These are phyloP conservation scores for Drosophila jambulina DNA, from an alignment of 1,140 invertebrate species.

Conservation along the genomic window DNA sequence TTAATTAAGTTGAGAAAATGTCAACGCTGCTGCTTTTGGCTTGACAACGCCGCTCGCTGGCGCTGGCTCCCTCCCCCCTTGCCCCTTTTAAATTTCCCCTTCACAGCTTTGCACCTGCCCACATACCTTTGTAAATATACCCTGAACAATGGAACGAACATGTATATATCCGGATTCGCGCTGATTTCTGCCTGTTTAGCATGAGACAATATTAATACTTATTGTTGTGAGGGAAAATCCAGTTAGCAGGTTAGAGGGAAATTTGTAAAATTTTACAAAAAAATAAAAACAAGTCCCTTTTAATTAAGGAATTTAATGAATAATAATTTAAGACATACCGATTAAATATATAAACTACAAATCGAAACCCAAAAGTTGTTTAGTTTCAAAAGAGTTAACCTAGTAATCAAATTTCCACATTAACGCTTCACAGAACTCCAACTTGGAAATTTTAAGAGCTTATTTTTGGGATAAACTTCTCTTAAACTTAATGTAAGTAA, in stretches of 20 bases:
- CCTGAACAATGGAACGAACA: conserved; percentile 30
- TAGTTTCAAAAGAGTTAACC: no score
- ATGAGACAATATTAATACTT: conserved; percentile 1
- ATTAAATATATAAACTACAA: no score
- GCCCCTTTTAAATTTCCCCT: background rate
- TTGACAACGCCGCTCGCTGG: conserved; percentile 22
- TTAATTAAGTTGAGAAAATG: conserved; percentile 83
- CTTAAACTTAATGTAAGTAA: background rate
- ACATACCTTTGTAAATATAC: conserved; percentile 27
- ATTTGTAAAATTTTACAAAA: background rate
- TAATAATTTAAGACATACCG: no score
- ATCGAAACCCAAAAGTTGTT: no score
- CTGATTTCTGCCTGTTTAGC: background rate
- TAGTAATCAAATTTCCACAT: background rate
- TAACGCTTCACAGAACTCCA: fast-evolving
- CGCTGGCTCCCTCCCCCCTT: background rate
- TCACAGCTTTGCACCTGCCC: conserved; percentile 1
- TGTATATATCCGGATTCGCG: background rate
- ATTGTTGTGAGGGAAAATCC: background rate
- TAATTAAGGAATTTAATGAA: background rate
- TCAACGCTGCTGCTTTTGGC: conserved; percentile 73
- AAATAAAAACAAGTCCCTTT: background rate
- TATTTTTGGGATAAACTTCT: background rate
- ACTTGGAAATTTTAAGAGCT: background rate
- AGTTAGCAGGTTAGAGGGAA: background rate